A percentile compares a stretch with the other conserved stretches of the same genome.
Evolutionary conservation across 2,888 invertebrate genomes (phyloP).

Genomic region (Heterodera filipjevi): DNA sequence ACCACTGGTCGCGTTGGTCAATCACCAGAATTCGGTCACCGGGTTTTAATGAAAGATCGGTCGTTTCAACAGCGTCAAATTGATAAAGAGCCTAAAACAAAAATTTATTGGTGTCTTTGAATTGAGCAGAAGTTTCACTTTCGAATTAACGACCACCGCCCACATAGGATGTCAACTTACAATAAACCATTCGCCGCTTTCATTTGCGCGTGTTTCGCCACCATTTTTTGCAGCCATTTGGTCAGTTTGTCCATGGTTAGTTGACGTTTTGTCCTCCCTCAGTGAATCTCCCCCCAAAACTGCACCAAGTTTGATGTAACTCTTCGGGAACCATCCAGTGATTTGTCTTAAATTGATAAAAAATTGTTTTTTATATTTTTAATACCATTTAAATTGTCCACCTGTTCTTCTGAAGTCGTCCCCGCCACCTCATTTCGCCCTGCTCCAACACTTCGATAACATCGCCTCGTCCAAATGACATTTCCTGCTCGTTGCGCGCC

Average conservation of each 20-base stretch:
- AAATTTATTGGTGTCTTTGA: too few species aligned
- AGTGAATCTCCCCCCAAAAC: neutral
- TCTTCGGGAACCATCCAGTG: constrained; percentile 66
- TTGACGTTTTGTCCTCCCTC: neutral
- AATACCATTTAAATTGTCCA: neutral
- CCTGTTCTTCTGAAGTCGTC: constrained; percentile 67
- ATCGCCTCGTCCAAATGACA: constrained; percentile 73
- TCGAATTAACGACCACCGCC: too few species aligned
- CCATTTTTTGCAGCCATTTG: neutral
- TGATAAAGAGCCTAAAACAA: constrained; percentile 77
- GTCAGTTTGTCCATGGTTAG: neutral
- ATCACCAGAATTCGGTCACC: constrained; percentile 80
- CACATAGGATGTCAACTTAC: neutral
- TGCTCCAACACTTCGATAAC: constrained; percentile 72
- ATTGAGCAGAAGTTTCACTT: too few species aligned
- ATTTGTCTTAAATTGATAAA: constrained; percentile 29
- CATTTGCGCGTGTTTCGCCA: neutral
- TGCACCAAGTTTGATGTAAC: constrained; percentile 58
- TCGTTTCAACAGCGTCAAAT: constrained; percentile 84
- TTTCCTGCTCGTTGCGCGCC: constrained; percentile 72
- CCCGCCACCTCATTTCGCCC: constrained; percentile 74
- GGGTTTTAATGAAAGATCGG: constrained; percentile 75
- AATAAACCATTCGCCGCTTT: constrained; percentile 26
- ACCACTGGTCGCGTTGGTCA: constrained; percentile 94
- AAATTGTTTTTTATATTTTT: neutral